A percentile compares a stretch with the other conserved stretches of the same genome.
Conservation (phyloP, 2,888 invertebrate genomes). For the Agrotis clavis region DNA sequence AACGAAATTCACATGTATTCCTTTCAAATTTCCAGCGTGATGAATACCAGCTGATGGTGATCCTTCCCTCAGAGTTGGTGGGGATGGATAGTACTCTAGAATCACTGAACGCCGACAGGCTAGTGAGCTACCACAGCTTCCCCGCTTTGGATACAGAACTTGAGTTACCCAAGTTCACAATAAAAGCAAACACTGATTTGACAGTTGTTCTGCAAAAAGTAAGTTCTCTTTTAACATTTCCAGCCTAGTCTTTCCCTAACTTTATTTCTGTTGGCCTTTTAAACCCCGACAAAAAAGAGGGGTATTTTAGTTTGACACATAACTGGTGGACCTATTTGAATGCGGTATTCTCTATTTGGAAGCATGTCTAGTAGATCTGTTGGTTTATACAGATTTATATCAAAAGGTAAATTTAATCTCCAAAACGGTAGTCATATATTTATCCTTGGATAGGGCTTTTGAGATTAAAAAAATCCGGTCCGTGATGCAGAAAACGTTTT, state of each 20-base stretch:
- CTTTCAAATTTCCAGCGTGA: conserved; percentile 78
- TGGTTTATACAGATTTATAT: neutral
- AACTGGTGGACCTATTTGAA: too few species aligned
- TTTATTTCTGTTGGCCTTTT: too few species aligned
- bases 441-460: neutral
- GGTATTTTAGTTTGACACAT: too few species aligned
- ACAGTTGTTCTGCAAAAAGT: conserved; percentile 79
- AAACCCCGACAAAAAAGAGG: too few species aligned
- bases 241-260: neutral
- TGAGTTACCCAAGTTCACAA: conserved; percentile 85
- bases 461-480: conserved; percentile 6
- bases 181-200: conserved; percentile 82
- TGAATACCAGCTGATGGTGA: conserved; percentile 86
- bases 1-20: neutral
- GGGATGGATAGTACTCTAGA: conserved; percentile 74
- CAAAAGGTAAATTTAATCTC: neutral
- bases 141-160: conserved; percentile 75
- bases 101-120: conserved; percentile 73
- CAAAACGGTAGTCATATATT: neutral
- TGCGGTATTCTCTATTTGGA: too few species aligned
- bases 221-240: conserved; percentile 55
- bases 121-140: conserved; percentile 77
- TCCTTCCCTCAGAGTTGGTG: conserved; percentile 80
- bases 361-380: too few species aligned
- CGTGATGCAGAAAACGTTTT: conserved; percentile 27